Percentiles rank a stretch among this genome's conserved stretches.
These are phyloP conservation scores for Agonopterix alstromeriana DNA, from an alignment of 2,888 invertebrate genomes.

Conservation along the genomic window DNA sequence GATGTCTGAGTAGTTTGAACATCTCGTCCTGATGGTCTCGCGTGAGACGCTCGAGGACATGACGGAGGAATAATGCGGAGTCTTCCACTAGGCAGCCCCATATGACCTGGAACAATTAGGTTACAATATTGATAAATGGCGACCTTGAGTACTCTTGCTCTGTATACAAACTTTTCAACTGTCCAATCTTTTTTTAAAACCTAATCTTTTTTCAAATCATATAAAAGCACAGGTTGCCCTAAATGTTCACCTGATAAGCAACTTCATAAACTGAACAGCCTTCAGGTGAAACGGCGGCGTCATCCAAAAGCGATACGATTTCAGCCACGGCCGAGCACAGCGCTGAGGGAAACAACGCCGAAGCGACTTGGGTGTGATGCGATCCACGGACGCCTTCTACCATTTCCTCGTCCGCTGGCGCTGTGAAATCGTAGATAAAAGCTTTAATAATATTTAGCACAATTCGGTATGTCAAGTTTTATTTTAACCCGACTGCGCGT, in stretches of 20 bases:
- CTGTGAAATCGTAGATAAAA: constrained; percentile 19
- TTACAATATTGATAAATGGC: no score
- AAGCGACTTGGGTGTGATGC: constrained; percentile 93
- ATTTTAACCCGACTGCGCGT: no score
- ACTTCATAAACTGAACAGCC: constrained; percentile 98
- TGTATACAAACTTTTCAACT: no score
- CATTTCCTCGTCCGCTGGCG: constrained; percentile 76
- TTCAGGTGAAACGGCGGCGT: constrained; percentile 95
- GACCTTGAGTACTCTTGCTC: no score
- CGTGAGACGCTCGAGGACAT: constrained; percentile 96
- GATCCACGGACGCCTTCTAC: constrained; percentile 84
- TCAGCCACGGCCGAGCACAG: constrained; percentile 97
- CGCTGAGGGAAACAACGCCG: constrained; percentile 97
- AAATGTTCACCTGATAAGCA: constrained; percentile 86
- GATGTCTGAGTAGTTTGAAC: constrained; percentile 93
- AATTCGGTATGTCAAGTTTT: no score
- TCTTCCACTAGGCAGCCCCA: constrained; percentile 99
- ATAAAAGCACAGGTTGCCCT: no score
- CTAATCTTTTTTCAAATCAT: no score
- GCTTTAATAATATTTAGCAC: no score
- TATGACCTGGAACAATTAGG: constrained; percentile 84
- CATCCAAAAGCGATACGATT: constrained; percentile 95
- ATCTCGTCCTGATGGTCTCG: constrained; percentile 95
- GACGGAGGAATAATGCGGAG: constrained; percentile 95
- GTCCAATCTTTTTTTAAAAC: no score